These are phyloP conservation scores for Neocrepidodera transversa DNA, from an alignment of 2,888 invertebrate species.

Conservation along the genomic window DNA sequence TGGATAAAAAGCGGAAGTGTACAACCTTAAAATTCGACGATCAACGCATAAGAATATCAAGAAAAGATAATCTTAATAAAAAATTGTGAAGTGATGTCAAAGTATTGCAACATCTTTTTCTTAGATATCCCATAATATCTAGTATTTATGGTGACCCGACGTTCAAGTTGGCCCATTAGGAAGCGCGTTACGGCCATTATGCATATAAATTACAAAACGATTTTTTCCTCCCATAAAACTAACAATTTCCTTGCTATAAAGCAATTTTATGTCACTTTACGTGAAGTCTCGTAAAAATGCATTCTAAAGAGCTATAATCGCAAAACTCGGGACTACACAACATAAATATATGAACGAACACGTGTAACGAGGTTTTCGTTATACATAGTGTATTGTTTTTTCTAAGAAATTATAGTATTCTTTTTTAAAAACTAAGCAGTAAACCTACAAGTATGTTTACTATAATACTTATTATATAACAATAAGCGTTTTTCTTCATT, in stretches of 20 bases:
- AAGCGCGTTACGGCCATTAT: slow-evolving; percentile 35
- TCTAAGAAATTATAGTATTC: too few relatives aligned
- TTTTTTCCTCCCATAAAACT: slow-evolving; percentile 52
- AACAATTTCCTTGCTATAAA: slow-evolving; percentile 54
- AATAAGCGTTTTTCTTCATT: too few relatives aligned
- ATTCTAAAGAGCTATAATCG: slow-evolving; percentile 51
- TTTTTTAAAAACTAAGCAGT: too few relatives aligned
- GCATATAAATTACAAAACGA: slow-evolving; percentile 51
- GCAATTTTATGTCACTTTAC: slow-evolving; percentile 52
- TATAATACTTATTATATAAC: too few relatives aligned
- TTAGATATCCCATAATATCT: background rate
- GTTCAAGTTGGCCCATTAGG: slow-evolving; percentile 5
- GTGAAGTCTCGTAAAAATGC: slow-evolving; percentile 50
- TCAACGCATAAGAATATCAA: too few relatives aligned
- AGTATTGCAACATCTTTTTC: slow-evolving; percentile 1
- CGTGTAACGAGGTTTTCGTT: slow-evolving; percentile 1
- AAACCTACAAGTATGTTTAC: too few relatives aligned
- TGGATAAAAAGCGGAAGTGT: too few relatives aligned
- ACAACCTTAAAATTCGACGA: too few relatives aligned
- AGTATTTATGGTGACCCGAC: slow-evolving; percentile 18
- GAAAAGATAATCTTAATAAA: too few relatives aligned
- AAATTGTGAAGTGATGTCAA: background rate
- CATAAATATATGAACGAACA: slow-evolving; percentile 29
- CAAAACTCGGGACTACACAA: slow-evolving; percentile 35
- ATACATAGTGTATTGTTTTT: background rate